Evolutionary conservation across 1,140 invertebrate species (phyloP).

Genomic region (Dinoponera quadriceps): DNA sequence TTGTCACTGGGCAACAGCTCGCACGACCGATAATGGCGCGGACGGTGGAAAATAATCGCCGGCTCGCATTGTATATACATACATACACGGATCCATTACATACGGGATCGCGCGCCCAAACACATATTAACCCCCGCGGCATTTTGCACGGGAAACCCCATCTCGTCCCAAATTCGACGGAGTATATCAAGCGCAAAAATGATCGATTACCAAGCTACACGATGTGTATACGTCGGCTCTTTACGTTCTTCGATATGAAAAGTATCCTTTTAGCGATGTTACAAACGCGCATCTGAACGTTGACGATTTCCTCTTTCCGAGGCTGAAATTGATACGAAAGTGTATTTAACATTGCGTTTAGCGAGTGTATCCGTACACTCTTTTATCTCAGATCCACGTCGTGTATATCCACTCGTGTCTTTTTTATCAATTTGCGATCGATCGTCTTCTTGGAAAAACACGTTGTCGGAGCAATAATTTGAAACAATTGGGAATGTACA

Average conservation of each 20-base stretch:
- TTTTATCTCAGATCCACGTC: too few species aligned
- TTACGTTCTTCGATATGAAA: not conserved
- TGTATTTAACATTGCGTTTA: conserved; percentile 3
- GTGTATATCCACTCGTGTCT: not conserved
- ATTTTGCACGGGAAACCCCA: conserved; percentile 41
- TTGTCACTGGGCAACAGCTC: conserved; percentile 64
- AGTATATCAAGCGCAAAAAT: conserved; percentile 59
- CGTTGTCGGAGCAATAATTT: too few species aligned
- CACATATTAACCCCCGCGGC: conserved; percentile 68
- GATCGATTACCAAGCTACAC: conserved; percentile 36
- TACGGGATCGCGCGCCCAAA: conserved; percentile 71
- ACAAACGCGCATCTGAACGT: not conserved
- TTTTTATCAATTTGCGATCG: not conserved
- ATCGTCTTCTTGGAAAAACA: not conserved
- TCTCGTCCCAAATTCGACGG: not conserved
- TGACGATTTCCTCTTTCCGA: not conserved
- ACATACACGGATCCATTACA: conserved; percentile 72
- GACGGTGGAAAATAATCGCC: conserved; percentile 66
- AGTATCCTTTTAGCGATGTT: not conserved
- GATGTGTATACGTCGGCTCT: not conserved
- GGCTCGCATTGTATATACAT: conserved; percentile 55
- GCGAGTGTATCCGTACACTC: too few species aligned
- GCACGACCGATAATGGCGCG: conserved; percentile 58
- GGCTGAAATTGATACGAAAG: conserved; percentile 3
- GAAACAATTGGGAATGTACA: too few species aligned